Base-by-base conservation (phyloP, 2,888 invertebrate genomes). In the Carcina quercana region DNA sequence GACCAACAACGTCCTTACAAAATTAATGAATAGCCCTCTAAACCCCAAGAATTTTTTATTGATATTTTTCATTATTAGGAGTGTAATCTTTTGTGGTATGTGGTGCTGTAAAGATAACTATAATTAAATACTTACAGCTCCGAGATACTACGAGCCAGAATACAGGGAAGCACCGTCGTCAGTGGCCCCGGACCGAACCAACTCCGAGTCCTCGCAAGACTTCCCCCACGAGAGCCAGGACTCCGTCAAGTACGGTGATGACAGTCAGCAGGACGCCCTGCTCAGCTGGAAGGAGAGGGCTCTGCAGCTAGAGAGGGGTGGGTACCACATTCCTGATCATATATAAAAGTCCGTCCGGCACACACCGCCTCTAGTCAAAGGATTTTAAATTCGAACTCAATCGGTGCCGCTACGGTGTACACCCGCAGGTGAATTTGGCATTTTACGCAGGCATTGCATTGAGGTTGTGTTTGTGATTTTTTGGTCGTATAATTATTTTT, bases 221-320 rank as follows among this genome's bases (percentile, higher is more conserved):
- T 82, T 64, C 50, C 70, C 72, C 1, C 76, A 78, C 32, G 79
- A 79, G 42, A 68, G 70, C 0, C 75, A 73, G 41, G 76, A 79
- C 29, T 57, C 50, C 25, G 42, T 40, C 29, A 76, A 64, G 46
- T 63, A 62, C 30, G 50, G 48, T 2, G 64, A 63, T 4, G 45
- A 46, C 8, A 60, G 50, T 26, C 13, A 21, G 8, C 63, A 68
- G 4, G 75, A 74, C 2, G 30, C 47, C n/a, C 40, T 57, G 5
- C 34, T 58, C 15, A 78, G 80, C 20, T 87, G 88, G 87, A 86
- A 87, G 47, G 86, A 87, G 41, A 72, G 86, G 27, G 88, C 88
- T 1, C 44, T 88, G 46, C 88, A 88, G 60, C 75, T 87, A 37
- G 89, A 89, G 59, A 87, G 86, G 80, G 87, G 87, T 87, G 34